Base-by-base conservation (phyloP, 2,888 invertebrate genomes). In the Phasia obesa region DNA sequence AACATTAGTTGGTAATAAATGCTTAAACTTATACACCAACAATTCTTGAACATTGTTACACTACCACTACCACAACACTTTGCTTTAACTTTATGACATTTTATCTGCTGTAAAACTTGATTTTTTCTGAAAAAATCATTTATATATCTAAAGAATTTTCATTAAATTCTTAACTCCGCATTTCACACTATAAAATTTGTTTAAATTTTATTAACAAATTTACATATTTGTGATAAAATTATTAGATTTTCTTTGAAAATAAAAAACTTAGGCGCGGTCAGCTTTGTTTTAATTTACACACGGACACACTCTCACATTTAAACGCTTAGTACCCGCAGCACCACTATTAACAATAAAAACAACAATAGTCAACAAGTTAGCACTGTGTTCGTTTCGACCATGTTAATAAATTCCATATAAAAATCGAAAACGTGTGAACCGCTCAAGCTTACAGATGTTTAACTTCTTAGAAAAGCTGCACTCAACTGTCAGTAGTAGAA, bases 201-300 rank as follows among this genome's bases (percentile, higher is more conserved):
- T 11, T 70, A 21, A 47, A 70, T 53, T 78, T 74, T 71, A 0
- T 53, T 42, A 0, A 19, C 55, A 35, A 35, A 38, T 74, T n/a
- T 21, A 13, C 2, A 21, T 21, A 27, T 77, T 74, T 84, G 25
- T 49, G 55, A 55, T 11, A 13, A 65, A 81, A 69, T 21, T 71
- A 49, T 25, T 2, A n/a, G 69, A 42, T 81, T 84, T 84, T 74
- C 59, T 49, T 44, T 42, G n/a, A n/a, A n/a, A n/a, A n/a, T n/a
- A n/a, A n/a, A n/a, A 84, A 74, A 84, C 81, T 78, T 85, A 85
- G 85, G 85, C 83, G 85, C 85, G 85, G 85, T 85, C 85, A 82
- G 67, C 81, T 77, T 59, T 59, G 25, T 74, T 44, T 51, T 25
- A n/a, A 75, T 60, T 80, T 60, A 83, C 73, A 81, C 75, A 64